phyloP scores from a whole-genome alignment of 2,113 vertebrate species.

The Dicaeum eximium region DNA sequence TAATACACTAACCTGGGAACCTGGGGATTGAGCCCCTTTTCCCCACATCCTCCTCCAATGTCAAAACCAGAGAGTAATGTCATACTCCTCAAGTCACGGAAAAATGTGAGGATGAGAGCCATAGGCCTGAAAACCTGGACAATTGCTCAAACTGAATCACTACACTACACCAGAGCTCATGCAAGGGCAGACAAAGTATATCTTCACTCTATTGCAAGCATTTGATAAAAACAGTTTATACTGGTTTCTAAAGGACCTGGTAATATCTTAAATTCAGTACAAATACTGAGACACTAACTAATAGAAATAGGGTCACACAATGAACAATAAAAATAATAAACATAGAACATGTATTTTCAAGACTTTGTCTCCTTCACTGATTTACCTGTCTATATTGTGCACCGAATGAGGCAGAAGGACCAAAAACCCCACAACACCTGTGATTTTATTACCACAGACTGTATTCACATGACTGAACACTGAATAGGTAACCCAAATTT shows the following conservation, averaged over 20 bases:
- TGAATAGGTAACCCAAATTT: background rate
- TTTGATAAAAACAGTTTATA: background rate
- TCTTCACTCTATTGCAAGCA: background rate
- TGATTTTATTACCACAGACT: background rate
- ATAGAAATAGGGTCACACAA: background rate
- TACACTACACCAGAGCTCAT: background rate
- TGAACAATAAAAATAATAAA: background rate
- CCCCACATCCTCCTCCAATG: background rate
- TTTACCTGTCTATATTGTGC: background rate
- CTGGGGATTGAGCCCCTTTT: background rate
- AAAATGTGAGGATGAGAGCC: rapidly evolving
- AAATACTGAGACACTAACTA: background rate
- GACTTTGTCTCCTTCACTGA: background rate
- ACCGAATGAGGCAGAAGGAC: background rate
- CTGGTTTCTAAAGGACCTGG: background rate
- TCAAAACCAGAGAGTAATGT: background rate
- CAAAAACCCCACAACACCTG: background rate
- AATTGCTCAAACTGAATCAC: background rate
- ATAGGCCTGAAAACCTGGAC: background rate
- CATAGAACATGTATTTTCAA: background rate
- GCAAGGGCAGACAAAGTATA: background rate
- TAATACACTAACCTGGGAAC: background rate
- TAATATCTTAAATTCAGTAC: background rate
- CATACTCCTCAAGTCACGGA: background rate
- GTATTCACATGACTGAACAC: background rate